A percentile compares a stretch with the other conserved stretches of the same genome.
Conservation (phyloP, 2,888 invertebrate genomes). For the Apotomis turbidana region DNA sequence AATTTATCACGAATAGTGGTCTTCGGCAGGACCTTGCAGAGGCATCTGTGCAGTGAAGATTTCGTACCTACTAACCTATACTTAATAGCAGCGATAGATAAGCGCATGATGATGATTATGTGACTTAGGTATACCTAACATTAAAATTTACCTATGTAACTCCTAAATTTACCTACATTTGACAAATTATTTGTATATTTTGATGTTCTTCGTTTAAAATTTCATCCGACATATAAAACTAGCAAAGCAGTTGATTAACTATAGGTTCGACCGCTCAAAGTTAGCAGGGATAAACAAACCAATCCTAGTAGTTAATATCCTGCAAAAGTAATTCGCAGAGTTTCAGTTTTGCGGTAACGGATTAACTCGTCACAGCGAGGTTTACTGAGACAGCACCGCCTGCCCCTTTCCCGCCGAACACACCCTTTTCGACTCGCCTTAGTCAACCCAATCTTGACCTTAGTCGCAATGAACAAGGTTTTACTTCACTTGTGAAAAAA, state of each 20-base stretch:
- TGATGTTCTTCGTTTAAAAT: background rate
- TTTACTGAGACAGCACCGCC: constrained; percentile 66
- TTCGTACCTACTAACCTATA: too few species aligned
- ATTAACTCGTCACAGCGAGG: constrained; percentile 66
- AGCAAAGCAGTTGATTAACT: background rate
- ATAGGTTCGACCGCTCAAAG: background rate
- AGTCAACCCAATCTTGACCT: constrained; percentile 46
- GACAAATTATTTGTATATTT: too few species aligned
- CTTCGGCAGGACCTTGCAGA: too few species aligned
- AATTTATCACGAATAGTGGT: too few species aligned
- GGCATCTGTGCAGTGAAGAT: too few species aligned
- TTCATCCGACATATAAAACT: background rate
- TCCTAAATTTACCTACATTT: too few species aligned
- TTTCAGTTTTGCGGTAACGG: constrained; percentile 73
- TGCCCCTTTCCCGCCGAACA: constrained; percentile 47
- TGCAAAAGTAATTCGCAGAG: constrained; percentile 66
- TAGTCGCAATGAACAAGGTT: constrained; percentile 46
- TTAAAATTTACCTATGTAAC: too few species aligned
- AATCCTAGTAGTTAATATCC: constrained; percentile 43
- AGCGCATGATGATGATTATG: too few species aligned
- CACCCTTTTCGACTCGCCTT: background rate
- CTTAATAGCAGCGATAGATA: too few species aligned
- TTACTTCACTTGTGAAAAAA: constrained; percentile 44
- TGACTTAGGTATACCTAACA: too few species aligned
- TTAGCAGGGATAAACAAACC: constrained; percentile 23